Base-by-base conservation (phyloP, 2,113 vertebrate genomes). In the Chamaea fasciata region DNA sequence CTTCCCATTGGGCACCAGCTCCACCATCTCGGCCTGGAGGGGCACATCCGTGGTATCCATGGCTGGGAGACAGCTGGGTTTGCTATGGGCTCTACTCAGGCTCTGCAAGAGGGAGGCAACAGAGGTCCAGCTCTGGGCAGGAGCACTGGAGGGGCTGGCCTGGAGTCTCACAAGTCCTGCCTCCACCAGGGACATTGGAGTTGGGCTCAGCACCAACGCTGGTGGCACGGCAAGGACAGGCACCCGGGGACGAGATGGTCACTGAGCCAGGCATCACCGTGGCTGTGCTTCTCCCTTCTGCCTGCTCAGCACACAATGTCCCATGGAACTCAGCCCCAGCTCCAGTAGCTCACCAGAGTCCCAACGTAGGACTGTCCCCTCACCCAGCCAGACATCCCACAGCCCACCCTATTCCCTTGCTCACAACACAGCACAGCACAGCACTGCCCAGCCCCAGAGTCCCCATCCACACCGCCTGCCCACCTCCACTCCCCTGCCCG, bases 1-100 rank as follows among this genome's bases (percentile, higher is more conserved):
- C 62, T 98, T 98, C 89, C 98, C 98, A 0, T 98, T 98, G 87
- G 98, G 98, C 52, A 98, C 97, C 93, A 98, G 94, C 37, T 98
- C 98, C 90, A 98, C 97, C 98, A 98, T 98, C 95, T 98, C 98
- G 0, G 97, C 94, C 95, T 98, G 98, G 60, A 98, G 89, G 49
- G 97, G 96, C 2, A 89, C n/a, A 3, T 97, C 94, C 2, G 60
- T 91, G 44, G 88, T 49, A 4, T 97, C 97, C 97, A 98, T 98
- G 88, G 88, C 0, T 26, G 21, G 42, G 41, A 86, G 50, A 59
- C 5, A 30, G 70, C 53, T 56, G 62, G 44, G 46, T 62, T 95
- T 12, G 1, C 64, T 81, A 39, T 0, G 1, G 78, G 52, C 60
- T 94, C 67, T 92, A 53, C 67, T 88, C 2, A 5, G 71, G 55